phyloP scores from a whole-genome alignment of 2,888 invertebrate species.

The Drosophila affinis region DNA sequence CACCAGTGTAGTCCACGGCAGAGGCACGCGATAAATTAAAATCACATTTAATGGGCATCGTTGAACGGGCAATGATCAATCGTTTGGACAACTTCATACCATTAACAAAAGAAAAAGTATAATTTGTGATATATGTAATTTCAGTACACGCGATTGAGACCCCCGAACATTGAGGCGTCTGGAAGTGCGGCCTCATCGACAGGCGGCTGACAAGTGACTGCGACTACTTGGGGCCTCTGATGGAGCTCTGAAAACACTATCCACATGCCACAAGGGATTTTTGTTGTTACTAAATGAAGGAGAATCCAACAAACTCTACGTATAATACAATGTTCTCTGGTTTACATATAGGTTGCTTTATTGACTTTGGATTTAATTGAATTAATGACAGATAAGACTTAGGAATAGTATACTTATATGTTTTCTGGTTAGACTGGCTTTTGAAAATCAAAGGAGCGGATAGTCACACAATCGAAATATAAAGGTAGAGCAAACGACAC shows the following conservation, averaged over 20 bases:
- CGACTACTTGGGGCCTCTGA: conserved; percentile 18
- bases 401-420: conserved; percentile 36
- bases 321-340: background rate
- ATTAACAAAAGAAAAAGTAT: background rate
- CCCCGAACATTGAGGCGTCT: background rate
- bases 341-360: conserved; percentile 44
- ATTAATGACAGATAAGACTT: conserved; percentile 69
- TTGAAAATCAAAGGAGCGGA: conserved; percentile 49
- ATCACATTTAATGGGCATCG: conserved; percentile 65
- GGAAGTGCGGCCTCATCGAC: conserved; percentile 26
- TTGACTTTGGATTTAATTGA: conserved; percentile 58
- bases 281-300: background rate
- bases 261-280: background rate
- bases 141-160: conserved; percentile 27
- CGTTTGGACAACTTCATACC: conserved; percentile 2
- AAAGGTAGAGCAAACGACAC: conserved; percentile 40
- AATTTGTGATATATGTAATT: background rate
- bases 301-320: too few relatives aligned
- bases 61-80: background rate
- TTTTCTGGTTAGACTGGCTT: conserved; percentile 62
- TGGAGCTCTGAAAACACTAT: conserved; percentile 19
- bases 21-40: conserved; percentile 65
- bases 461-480: conserved; percentile 38
- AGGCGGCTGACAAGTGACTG: conserved; percentile 32
- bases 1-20: conserved; percentile 71